Evolutionary conservation across 2,113 vertebrate species (phyloP).

Genomic region (human): DNA sequence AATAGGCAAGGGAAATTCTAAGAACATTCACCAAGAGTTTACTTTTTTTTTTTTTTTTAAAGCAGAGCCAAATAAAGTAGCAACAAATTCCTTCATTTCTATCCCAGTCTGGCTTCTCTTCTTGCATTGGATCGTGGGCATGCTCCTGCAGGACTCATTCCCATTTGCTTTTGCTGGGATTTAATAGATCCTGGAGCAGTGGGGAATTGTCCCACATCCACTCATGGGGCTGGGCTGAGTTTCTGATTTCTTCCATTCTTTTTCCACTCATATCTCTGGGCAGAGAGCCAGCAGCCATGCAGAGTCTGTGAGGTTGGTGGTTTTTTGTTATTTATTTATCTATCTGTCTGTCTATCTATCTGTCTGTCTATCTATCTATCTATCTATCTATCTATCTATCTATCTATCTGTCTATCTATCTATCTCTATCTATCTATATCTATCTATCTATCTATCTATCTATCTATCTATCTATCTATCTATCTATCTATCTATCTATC

Average conservation of each 20-base stretch:
- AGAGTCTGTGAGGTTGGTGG: background rate
- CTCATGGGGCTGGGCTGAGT: background rate
- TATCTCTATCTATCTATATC: too few species aligned
- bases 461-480: background rate
- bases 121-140: background rate
- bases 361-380: too few species aligned
- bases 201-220: background rate
- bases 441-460: too few species aligned
- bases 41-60: background rate
- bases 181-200: background rate
- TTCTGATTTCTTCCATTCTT: background rate
- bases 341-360: too few species aligned
- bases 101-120: background rate
- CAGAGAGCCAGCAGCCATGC: background rate
- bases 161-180: background rate
- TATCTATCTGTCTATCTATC: too few species aligned
- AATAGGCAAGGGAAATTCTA: background rate
- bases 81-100: background rate
- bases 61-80: background rate
- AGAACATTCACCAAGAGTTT: background rate
- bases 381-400: background rate
- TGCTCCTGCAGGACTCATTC: background rate
- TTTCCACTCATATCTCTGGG: background rate
- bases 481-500: too few species aligned
- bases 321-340: background rate